phyloP scores from a whole-genome alignment of 2,113 vertebrate species.

The Forbesichthys agassizii region DNA sequence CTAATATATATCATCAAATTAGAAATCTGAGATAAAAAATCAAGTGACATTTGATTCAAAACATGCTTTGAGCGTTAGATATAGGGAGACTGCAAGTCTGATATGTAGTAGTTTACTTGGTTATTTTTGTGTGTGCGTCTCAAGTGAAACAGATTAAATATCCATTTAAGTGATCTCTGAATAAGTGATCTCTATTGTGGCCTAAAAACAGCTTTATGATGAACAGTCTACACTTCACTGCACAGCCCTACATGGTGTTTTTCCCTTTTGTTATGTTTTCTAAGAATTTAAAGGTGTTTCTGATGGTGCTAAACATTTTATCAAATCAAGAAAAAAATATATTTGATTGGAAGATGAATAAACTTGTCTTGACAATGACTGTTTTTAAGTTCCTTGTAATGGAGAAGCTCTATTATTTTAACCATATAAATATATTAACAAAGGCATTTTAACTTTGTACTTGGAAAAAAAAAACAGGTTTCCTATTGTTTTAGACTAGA shows the following conservation, averaged over 20 bases:
- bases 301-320: conserved; percentile 98
- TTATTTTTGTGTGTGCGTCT: conserved; percentile 59
- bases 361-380: conserved; percentile 91
- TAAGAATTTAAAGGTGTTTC: conserved; percentile 83
- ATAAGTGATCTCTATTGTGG: conserved; percentile 60
- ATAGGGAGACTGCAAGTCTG: conserved; percentile 62
- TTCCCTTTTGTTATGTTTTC: conserved; percentile 63
- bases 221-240: conserved; percentile 77
- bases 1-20: conserved; percentile 81
- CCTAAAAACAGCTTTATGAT: conserved; percentile 67
- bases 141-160: conserved; percentile 68
- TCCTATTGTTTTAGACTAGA: conserved; percentile 98
- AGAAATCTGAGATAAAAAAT: conserved; percentile 60
- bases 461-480: conserved; percentile 91
- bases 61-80: conserved; percentile 67
- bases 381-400: conserved; percentile 92
- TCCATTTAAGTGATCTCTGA: conserved; percentile 9
- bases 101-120: conserved; percentile 48
- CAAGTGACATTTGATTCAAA: conserved; percentile 71
- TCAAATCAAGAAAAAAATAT: conserved; percentile 91
- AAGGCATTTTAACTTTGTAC: conserved; percentile 99
- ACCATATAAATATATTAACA: conserved; percentile 91
- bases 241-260: conserved; percentile 82
- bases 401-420: conserved; percentile 93
- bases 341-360: conserved; percentile 84